Evolutionary conservation across 2,113 vertebrate species (phyloP).

Genomic region (Aldabrachelys gigantea): DNA sequence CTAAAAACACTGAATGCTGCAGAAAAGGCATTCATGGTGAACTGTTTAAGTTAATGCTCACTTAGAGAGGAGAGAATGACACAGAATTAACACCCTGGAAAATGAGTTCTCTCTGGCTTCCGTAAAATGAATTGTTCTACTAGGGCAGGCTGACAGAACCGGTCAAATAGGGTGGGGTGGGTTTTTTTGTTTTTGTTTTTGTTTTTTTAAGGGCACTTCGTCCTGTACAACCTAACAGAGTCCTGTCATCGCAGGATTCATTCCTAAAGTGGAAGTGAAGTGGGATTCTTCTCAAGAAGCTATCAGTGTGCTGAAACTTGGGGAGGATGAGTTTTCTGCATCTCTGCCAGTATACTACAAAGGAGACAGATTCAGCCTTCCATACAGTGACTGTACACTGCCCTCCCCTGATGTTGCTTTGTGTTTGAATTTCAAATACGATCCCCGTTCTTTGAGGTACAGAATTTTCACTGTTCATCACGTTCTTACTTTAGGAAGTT

Average conservation of each 20-base stretch:
- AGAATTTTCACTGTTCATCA: background rate
- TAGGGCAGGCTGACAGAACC: background rate
- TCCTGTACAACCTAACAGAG: background rate
- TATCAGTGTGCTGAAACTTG: background rate
- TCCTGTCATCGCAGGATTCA: background rate
- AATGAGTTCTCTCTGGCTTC: background rate
- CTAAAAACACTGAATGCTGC: background rate
- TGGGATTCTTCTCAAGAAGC: background rate
- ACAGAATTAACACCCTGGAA: background rate
- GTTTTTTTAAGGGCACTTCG: background rate
- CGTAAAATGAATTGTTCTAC: background rate
- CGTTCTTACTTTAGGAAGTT: conserved; percentile 92
- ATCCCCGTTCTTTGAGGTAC: background rate
- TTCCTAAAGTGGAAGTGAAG: background rate
- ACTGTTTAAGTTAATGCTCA: background rate
- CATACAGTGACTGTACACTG: background rate
- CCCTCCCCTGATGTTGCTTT: background rate
- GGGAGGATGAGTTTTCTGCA: background rate
- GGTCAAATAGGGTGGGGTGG: background rate
- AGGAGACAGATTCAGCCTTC: background rate
- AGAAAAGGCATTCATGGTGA: background rate
- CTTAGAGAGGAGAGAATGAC: background rate
- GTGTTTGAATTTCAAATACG: background rate
- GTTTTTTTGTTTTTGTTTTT: no score
- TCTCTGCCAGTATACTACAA: background rate